Evolutionary conservation across 2,888 invertebrate species (phyloP).

Genomic region (Galerucella nymphaeae): DNA sequence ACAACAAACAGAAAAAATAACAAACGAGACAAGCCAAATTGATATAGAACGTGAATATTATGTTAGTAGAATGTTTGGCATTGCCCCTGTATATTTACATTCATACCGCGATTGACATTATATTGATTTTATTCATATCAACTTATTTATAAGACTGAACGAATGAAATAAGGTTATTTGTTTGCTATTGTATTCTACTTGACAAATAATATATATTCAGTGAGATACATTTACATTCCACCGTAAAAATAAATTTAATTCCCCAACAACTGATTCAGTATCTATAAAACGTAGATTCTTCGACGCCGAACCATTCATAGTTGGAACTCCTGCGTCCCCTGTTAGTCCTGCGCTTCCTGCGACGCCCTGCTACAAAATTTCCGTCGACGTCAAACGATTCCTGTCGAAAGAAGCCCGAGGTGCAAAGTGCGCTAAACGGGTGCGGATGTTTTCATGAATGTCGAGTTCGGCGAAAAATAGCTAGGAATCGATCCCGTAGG

Average conservation of each 20-base stretch:
- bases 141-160: background rate
- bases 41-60: background rate
- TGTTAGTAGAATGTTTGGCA: background rate
- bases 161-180: background rate
- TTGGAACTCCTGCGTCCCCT: slow-evolving; percentile 18
- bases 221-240: background rate
- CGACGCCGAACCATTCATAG: slow-evolving; percentile 7
- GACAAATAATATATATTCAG: background rate
- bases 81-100: background rate
- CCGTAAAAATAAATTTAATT: background rate
- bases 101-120: background rate
- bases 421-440: slow-evolving; percentile 39
- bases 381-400: slow-evolving; percentile 27
- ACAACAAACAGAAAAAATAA: too few species aligned
- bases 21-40: too few species aligned
- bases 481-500: slow-evolving; percentile 26
- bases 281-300: slow-evolving; percentile 1
- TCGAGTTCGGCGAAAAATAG: slow-evolving; percentile 30
- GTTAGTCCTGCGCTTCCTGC: slow-evolving; percentile 30
- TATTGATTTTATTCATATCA: background rate
- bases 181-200: background rate
- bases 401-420: slow-evolving; percentile 24
- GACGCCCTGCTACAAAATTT: slow-evolving; percentile 30
- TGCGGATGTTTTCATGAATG: slow-evolving; percentile 41
- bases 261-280: background rate